Conservation (phyloP, 2,113 vertebrate species). For the Embiotoca jacksoni region DNA sequence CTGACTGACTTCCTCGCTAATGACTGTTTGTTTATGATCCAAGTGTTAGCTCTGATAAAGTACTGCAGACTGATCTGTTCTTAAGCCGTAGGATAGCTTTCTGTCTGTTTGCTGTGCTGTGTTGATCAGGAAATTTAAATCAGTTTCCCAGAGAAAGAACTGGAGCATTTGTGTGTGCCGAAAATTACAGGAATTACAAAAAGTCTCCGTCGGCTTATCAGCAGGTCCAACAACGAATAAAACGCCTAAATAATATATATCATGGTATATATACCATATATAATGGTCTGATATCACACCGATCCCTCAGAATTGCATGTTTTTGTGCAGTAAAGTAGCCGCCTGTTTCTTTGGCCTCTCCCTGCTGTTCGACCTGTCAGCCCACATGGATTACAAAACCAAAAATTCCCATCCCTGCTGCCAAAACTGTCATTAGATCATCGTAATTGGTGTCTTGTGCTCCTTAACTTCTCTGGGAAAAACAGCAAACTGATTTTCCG, state of each 20-base stretch:
- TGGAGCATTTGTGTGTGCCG: conserved; percentile 19
- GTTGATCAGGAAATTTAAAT: conserved; percentile 81
- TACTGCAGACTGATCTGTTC: conserved; percentile 43
- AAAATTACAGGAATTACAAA: conserved; percentile 28
- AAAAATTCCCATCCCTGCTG: conserved; percentile 44
- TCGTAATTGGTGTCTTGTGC: conserved; percentile 28
- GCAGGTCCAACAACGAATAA: neutral
- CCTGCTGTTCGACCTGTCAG: neutral
- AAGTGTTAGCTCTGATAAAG: conserved; percentile 31
- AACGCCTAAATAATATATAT: too few species aligned
- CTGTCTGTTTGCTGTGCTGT: conserved; percentile 77
- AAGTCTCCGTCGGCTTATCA: conserved; percentile 12
- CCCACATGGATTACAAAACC: conserved; percentile 15
- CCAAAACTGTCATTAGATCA: conserved; percentile 35
- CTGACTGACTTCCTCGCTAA: conserved; percentile 49
- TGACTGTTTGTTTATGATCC: conserved; percentile 30
- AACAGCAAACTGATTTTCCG: conserved; percentile 89
- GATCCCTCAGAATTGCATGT: conserved; percentile 1
- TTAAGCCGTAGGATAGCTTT: conserved; percentile 58
- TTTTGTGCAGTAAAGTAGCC: neutral
- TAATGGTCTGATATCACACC: neutral
- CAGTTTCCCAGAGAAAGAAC: conserved; percentile 79
- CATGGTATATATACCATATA: neutral
- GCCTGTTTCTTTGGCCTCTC: conserved; percentile 7
- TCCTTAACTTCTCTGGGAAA: conserved; percentile 90